Evolutionary conservation across 2,113 vertebrate species (phyloP), one percentile per base, ranked within the genome.

Genomic region (Hippolais icterina): DNA sequence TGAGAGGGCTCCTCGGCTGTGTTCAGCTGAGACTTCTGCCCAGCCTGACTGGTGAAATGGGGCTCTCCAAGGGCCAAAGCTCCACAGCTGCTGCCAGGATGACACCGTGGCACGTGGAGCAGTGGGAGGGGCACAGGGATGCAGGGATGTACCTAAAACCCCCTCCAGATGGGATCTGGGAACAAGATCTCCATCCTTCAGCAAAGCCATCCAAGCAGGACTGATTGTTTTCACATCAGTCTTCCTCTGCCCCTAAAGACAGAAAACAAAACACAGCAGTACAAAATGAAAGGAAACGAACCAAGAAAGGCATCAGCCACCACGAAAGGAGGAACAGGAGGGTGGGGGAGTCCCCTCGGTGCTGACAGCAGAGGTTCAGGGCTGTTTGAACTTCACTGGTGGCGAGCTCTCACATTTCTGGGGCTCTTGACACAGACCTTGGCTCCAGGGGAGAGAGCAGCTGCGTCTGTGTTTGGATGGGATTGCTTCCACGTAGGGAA

Each of bases 301-400:
- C 20, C 83, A 56, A 83, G 57, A 64, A 83, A 92, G 63, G 63
- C 79, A 66, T 22, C 85, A 60, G 46, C 12, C 42, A 33, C 25
- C 53, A 41, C 37, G 70, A n/a, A 15, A 60, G 29, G 76, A 49
- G 41, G 46, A 61, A 15, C 33, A 57, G 64, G 50, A 89, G 80
- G 79, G 69, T 39, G 83, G 60, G 52, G 77, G 83, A 90, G 44
- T 21, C 76, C 59, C 19, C 57, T 64, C 25, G 1, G 93, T 4
- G 22, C 27, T 93, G 90, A 60, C 79, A 93, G 79, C 86, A 90
- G 88, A 78, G 71, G 33, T 19, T 79, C 61, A 25, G 54, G 41
- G 53, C 89, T 25, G 50, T 87, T 81, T 92, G 93, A 94, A 90
- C 93, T 77, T 39, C 94, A 79, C 12, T 93, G 96, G 97, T 96